Evolutionary conservation across 2,797 vertebrate genomes (phyloP), one percentile per base, ranked within the genome.

Genomic region (Pseudochirops corinnae): DNA sequence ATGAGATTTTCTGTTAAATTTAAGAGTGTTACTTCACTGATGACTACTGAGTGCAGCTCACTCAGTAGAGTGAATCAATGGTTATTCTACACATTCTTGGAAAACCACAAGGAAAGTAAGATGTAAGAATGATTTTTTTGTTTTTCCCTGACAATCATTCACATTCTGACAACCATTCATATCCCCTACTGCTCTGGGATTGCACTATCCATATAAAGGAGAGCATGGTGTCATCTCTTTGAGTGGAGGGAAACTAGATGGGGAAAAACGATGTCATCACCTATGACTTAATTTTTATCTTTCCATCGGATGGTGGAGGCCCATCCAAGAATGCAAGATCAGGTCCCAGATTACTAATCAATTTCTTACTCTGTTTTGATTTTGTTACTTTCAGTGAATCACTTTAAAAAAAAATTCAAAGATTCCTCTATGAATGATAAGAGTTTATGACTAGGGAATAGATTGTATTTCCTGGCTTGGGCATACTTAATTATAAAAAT

Each of bases 81-180:
- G 12, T 91, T 5, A 92, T 7, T 26, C 29, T 56, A 94, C 4
- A 74, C 56, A 50, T 55, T 95, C 24, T 29, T 31, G 21, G 55
- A 21, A 95, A 93, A 55, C 67, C 56, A 91, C 67, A 92, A 46
- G 26, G 55, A 62, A 60, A 92, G 33, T 55, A 90, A 92, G 56
- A 93, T n/a, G 1, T 50, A 50, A 95, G 93, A 91, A 55, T 90
- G 31, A 46, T 60, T 92, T 60, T 90, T 1, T 53, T 31, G n/a
- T 46, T 92, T 57, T 46, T 92, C 60, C 94, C 74, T 55, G 67
- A 74, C 6, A 92, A 33, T 26, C 46, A 28, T 55, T 94, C 52
- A 74, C 56, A 87, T 55, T 93, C 57, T 50, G n/a, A 74, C 28
- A 92, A 39, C 28, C 46, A 29, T 52, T 94, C 46, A 60, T 74